These are phyloP conservation scores for Chironomus tepperi DNA, from an alignment of 1,140 invertebrate species.

Conservation along the genomic window DNA sequence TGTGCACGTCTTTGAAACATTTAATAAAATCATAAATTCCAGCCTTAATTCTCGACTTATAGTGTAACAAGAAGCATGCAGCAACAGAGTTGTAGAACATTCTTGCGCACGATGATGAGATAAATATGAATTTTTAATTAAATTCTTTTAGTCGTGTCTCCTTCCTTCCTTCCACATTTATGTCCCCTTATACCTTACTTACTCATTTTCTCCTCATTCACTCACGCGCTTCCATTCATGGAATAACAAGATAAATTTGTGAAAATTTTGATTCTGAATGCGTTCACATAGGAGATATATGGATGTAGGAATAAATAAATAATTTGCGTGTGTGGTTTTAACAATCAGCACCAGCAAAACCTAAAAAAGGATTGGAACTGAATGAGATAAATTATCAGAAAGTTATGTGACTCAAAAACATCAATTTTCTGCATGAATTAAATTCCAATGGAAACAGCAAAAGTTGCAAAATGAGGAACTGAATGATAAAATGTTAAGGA, in stretches of 20 bases:
- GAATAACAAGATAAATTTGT: background rate
- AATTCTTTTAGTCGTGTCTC: background rate
- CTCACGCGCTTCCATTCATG: background rate
- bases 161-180: background rate
- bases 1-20: background rate
- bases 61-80: background rate
- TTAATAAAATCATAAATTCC: slow-evolving; percentile 23
- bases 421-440: background rate
- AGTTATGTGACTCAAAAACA: background rate
- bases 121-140: slow-evolving; percentile 24
- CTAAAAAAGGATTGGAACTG: background rate
- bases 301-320: no score
- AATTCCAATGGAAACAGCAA: background rate
- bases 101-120: background rate
- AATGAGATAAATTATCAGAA: background rate
- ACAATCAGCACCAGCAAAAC: background rate
- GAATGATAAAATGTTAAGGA: no score
- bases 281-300: background rate
- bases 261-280: background rate
- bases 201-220: background rate
- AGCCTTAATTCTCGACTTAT: background rate
- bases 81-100: background rate
- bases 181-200: background rate
- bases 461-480: no score
- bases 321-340: background rate